Base-by-base conservation (phyloP, 2,113 vertebrate genomes). In the Ameiurus melas region DNA sequence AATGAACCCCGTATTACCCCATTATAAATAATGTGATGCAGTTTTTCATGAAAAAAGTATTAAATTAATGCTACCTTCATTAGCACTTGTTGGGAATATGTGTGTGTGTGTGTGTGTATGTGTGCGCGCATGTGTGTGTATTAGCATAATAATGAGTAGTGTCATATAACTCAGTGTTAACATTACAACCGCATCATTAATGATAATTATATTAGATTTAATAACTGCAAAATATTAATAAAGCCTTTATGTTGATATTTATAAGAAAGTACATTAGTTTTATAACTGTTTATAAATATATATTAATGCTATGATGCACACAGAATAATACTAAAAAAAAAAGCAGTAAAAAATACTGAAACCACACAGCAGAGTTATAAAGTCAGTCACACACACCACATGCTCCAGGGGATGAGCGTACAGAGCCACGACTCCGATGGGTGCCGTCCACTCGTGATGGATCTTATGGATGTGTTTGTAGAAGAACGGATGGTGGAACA, bases 401-500 rank as follows among this genome's bases (percentile, higher is more conserved):
- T 99, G 97, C 20, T 99, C 98, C 22, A 97, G 1, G 0, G 98
- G 98, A 90, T 99, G 97, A 83, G 97, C 96, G 0, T 99, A 99
- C 27, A 97, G 93, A 39, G 95, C 94, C 79, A 97, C 93, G 10
- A 99, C 58, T 0, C 97, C 96, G 0, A 99, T 93, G 86, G 98
- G 98, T 4, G 98, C 97, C 0, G 98, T 99, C 98, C 98, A 99
- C 90, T 99, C 97, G 0, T 99, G 97, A 91, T 99, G 98, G 91
- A 97, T 96, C 95, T 99, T 99, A 92, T 97, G 98, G 79, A 96
- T 94, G 86, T 93, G 95, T 92, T 97, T 98, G 80, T 97, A 99
- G 73, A 99, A 90, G 53, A 92, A 12, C 0, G 98, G 97, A 68
- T 97, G 96, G 89, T 99, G 98, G 88, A 96, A 94, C 14, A 99